Base-by-base conservation (phyloP, 2,797 vertebrate species). In the Gymnothorax reevesii region DNA sequence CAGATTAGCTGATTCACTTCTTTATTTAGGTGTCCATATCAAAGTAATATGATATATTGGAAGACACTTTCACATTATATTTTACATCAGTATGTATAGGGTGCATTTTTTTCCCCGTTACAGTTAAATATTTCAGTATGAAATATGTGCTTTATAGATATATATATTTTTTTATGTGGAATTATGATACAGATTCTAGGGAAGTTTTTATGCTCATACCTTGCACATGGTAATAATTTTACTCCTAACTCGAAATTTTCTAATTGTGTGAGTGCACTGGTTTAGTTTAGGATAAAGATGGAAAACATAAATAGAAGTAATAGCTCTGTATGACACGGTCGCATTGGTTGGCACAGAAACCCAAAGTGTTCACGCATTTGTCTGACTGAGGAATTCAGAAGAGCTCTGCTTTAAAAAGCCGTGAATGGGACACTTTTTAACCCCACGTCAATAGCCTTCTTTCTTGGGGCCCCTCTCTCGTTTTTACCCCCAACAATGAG, bases 401-500 rank as follows among this genome's bases (percentile, higher is more conserved):
- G 42, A 22, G 42, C 55, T 83, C 60, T 75, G 17, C 80, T 73
- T 71, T 33, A 66, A 73, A 85, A 57, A 87, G 62, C 87, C 85
- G 54, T 89, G 88, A 87, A 88, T 88, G 84, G 80, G 66, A 57
- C 57, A 84, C 62, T 62, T 86, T 84, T 88, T 87, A 1, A 1
- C 33, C 87, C 69, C 85, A 86, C 62, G 82, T 86, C 59, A 88
- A 84, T 84, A 59, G 75, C 82, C 57, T 79, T 87, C 77, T 54
- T 25, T 83, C 10, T 83, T 83, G 89, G 93, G 79, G 22, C 57
- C 42, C 86, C 52, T 71, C 42, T 33, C 86, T 75, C 25, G 73
- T 55, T 66, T 25, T 54, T 42, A 57, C 49, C 25, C 17, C 42
- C 22, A 52, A 86, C 85, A 80, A 79, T 85, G 20, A 62, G 55